Evolutionary conservation across 2,113 vertebrate genomes (phyloP).

Genomic region (Athene cunicularia): DNA sequence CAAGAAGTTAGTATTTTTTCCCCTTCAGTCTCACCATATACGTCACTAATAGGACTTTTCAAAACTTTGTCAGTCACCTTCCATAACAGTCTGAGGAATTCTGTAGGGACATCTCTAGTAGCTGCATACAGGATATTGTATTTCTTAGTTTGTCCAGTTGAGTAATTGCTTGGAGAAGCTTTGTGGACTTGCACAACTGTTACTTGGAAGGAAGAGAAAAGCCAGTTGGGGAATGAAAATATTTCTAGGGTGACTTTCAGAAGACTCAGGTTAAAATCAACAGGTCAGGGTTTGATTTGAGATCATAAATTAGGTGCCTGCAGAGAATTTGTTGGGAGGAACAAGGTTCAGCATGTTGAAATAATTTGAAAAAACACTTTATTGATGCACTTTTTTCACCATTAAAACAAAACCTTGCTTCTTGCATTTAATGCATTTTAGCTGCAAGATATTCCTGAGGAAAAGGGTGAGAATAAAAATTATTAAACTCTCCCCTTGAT

Average conservation of each 20-base stretch:
- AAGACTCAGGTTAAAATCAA: conserved; percentile 52
- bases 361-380: neutral
- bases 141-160: conserved; percentile 53
- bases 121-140: conserved; percentile 57
- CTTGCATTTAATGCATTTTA: neutral
- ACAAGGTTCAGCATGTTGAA: neutral
- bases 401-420: neutral
- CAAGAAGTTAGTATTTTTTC: neutral
- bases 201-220: conserved; percentile 48
- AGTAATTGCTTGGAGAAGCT: conserved; percentile 36
- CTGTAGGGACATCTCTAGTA: conserved; percentile 54
- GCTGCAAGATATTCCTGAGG: neutral
- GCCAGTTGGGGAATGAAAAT: conserved; percentile 35
- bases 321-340: neutral
- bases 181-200: neutral
- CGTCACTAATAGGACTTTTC: conserved; percentile 54
- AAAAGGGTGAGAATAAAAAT: neutral
- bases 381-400: neutral
- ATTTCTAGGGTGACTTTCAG: conserved; percentile 40
- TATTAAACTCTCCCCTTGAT: neutral
- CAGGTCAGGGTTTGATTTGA: neutral
- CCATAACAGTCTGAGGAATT: conserved; percentile 13
- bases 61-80: conserved; percentile 51
- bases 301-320: neutral
- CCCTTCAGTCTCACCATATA: conserved; percentile 11